Evolutionary conservation across 1,140 invertebrate genomes (phyloP).

Genomic region (Nebria ingens): DNA sequence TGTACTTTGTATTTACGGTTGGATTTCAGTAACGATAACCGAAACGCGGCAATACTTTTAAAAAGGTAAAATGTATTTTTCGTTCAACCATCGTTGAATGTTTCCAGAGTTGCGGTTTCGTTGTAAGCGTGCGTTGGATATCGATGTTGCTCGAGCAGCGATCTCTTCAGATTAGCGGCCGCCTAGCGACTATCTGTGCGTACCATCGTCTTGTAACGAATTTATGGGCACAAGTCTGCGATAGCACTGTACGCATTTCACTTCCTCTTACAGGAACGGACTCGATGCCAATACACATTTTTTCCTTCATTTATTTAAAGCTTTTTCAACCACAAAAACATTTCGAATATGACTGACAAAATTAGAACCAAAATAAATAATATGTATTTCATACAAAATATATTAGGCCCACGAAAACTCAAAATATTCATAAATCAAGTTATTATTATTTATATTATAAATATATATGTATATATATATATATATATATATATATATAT

Average conservation of each 20-base stretch:
- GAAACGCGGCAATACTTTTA: neutral
- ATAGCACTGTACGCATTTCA: neutral
- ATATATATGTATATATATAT: too few species aligned
- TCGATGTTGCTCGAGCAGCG: neutral
- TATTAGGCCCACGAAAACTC: too few species aligned
- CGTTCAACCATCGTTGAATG: neutral
- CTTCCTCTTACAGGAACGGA: neutral
- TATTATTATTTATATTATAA: too few species aligned
- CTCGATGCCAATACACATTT: too few species aligned
- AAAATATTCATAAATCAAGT: too few species aligned
- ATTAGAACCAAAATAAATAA: too few species aligned
- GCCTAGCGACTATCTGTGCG: neutral
- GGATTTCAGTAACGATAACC: neutral
- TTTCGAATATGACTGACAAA: too few species aligned
- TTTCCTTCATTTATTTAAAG: too few species aligned
- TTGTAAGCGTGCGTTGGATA: neutral
- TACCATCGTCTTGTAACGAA: neutral
- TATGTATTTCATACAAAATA: too few species aligned
- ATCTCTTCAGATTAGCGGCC: neutral
- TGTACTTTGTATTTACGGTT: too few species aligned
- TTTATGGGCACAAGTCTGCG: neutral
- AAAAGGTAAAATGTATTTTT: neutral
- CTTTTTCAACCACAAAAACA: too few species aligned
- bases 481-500: too few species aligned
- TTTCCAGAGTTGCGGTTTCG: neutral